phyloP scores from a whole-genome alignment of 1,140 invertebrate species.

The Wiebesia pumilae region DNA sequence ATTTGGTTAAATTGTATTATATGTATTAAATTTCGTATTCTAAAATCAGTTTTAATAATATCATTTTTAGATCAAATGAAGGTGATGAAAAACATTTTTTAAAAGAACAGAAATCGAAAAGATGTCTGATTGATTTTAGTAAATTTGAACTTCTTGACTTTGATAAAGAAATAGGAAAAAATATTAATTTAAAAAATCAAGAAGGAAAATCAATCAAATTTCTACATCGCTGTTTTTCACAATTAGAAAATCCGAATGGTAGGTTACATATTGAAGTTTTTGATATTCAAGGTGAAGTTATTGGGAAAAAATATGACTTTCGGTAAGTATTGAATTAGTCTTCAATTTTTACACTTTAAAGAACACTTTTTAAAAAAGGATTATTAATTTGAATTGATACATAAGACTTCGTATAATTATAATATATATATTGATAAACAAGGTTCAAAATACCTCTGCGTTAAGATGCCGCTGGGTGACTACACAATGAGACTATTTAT shows the following conservation, averaged over 20 bases:
- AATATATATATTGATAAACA: too few species aligned
- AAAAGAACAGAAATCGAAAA: slow-evolving; percentile 55
- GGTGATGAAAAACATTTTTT: slow-evolving; percentile 48
- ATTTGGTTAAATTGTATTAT: too few species aligned
- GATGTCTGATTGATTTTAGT: slow-evolving; percentile 60
- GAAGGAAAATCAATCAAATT: slow-evolving; percentile 62
- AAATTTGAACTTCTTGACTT: slow-evolving; percentile 64
- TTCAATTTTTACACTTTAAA: too few species aligned
- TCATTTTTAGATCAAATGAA: slow-evolving; percentile 48
- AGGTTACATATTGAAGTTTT: slow-evolving; percentile 58
- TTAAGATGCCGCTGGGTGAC: too few species aligned
- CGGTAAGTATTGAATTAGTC: slow-evolving; percentile 56
- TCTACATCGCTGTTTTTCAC: slow-evolving; percentile 65
- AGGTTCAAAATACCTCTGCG: too few species aligned
- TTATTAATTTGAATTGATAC: too few species aligned
- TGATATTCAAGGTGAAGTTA: slow-evolving; percentile 64
- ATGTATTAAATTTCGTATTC: too few species aligned
- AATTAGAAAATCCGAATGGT: slow-evolving; percentile 62
- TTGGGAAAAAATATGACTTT: slow-evolving; percentile 71
- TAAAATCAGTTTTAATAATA: neutral
- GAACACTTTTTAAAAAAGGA: too few species aligned
- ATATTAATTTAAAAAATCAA: slow-evolving; percentile 62
- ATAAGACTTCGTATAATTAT: too few species aligned
- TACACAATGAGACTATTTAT: too few species aligned
- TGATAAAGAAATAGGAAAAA: slow-evolving; percentile 59